These are phyloP conservation scores for Heliconius nattereri DNA, from an alignment of 1,140 invertebrate genomes.

Conservation along the genomic window DNA sequence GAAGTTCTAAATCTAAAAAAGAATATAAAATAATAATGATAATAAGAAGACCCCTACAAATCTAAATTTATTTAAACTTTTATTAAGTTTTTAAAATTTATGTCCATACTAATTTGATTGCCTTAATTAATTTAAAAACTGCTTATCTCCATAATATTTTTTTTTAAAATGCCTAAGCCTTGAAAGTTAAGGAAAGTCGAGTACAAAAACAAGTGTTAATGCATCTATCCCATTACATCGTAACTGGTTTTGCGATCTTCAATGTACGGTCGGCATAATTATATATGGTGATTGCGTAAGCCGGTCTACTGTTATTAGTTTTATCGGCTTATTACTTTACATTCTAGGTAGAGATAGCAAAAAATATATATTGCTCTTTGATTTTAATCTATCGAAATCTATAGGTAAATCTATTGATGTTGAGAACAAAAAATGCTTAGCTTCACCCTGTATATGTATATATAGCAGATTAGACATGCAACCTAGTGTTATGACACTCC, in stretches of 20 bases:
- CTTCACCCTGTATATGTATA: background rate
- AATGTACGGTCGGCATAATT: conserved; percentile 39
- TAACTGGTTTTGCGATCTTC: conserved; percentile 12
- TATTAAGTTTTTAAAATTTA: no score
- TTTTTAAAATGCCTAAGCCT: no score
- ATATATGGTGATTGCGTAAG: conserved; percentile 39
- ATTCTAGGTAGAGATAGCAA: conserved; percentile 27
- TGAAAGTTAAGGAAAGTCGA: background rate
- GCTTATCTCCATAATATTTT: no score
- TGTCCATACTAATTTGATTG: no score
- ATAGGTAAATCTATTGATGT: background rate
- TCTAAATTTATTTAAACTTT: no score
- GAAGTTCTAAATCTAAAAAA: no score
- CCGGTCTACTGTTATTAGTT: conserved; percentile 43
- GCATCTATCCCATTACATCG: conserved; percentile 11
- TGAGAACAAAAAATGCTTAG: background rate
- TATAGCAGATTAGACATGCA: no score
- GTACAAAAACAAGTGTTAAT: conserved; percentile 1
- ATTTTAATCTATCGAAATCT: no score
- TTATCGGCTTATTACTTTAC: conserved; percentile 44
- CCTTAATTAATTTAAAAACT: no score
- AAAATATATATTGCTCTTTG: background rate
- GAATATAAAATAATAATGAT: no score
- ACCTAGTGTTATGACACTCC: no score
- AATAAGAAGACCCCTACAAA: background rate